phyloP scores from a whole-genome alignment of 2,113 vertebrate species.

The Campylorhamphus procurvoides region DNA sequence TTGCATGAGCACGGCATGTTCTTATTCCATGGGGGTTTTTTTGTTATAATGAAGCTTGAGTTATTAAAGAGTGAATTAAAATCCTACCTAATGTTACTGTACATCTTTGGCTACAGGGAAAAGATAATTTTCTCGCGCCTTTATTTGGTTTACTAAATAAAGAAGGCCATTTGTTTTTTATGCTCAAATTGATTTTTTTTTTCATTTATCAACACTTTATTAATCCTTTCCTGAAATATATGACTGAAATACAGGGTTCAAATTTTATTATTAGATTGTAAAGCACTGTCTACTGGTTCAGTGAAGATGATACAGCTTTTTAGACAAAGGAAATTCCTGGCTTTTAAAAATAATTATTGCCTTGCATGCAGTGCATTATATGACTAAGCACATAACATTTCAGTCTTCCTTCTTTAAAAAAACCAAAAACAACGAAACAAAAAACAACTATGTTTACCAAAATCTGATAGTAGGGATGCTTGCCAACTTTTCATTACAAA shows the following conservation, averaged over 20 bases:
- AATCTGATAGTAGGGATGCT: not conserved
- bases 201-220: not conserved
- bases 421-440: too few species aligned
- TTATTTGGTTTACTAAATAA: not conserved
- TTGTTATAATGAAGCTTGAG: not conserved
- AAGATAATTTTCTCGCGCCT: not conserved
- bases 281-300: not conserved
- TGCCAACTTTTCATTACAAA: not conserved
- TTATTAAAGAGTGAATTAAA: not conserved
- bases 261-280: not conserved
- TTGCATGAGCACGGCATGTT: not conserved
- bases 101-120: not conserved
- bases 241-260: not conserved
- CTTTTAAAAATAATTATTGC: not conserved
- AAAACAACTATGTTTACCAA: not conserved
- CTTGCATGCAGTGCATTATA: not conserved
- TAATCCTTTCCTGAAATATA: not conserved
- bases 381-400: not conserved
- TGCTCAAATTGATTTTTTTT: not conserved
- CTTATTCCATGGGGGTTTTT: fast-evolving
- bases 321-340: not conserved
- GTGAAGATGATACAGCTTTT: not conserved
- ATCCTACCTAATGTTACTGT: not conserved
- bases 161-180: not conserved
- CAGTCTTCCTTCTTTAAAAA: not conserved